phyloP scores from a whole-genome alignment of 2,888 invertebrate genomes.

The Drosophila monieri region DNA sequence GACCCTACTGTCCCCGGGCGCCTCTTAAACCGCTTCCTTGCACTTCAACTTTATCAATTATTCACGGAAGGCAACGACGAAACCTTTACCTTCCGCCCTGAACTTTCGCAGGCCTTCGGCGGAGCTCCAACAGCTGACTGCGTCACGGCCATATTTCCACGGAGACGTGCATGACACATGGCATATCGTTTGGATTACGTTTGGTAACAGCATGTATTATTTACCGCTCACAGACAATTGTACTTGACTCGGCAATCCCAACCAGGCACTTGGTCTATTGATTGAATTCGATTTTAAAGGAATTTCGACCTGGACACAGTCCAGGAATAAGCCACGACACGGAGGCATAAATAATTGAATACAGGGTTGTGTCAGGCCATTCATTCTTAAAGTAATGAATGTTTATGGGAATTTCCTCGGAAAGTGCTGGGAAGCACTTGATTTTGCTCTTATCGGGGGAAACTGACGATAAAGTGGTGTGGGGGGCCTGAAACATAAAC shows the following conservation, averaged over 20 bases:
- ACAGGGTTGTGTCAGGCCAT: neutral
- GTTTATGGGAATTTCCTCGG: neutral
- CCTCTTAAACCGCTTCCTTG: conserved; percentile 36
- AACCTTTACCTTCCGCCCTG: conserved; percentile 60
- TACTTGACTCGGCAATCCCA: conserved; percentile 32
- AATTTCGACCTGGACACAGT: neutral
- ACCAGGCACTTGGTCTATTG: conserved; percentile 22
- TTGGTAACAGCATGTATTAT: conserved; percentile 44
- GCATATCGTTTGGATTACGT: conserved; percentile 37
- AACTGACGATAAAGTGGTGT: neutral
- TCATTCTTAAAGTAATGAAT: neutral
- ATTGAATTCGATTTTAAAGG: conserved; percentile 42
- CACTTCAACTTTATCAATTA: conserved; percentile 67
- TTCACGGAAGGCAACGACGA: conserved; percentile 49
- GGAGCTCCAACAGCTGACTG: conserved; percentile 54
- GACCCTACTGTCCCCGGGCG: conserved; percentile 7
- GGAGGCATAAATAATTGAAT: conserved; percentile 18
- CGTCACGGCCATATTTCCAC: conserved; percentile 7
- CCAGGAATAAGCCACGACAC: conserved; percentile 12
- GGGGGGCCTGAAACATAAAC: neutral
- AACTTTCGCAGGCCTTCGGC: conserved; percentile 67
- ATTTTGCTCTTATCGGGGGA: conserved; percentile 16
- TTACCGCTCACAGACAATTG: conserved; percentile 34
- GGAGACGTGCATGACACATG: conserved; percentile 34
- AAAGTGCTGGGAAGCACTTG: neutral